A percentile compares a stretch with the other conserved stretches of the same genome.
Conservation (phyloP, 2,888 invertebrate species). For the Zygaena filipendulae region DNA sequence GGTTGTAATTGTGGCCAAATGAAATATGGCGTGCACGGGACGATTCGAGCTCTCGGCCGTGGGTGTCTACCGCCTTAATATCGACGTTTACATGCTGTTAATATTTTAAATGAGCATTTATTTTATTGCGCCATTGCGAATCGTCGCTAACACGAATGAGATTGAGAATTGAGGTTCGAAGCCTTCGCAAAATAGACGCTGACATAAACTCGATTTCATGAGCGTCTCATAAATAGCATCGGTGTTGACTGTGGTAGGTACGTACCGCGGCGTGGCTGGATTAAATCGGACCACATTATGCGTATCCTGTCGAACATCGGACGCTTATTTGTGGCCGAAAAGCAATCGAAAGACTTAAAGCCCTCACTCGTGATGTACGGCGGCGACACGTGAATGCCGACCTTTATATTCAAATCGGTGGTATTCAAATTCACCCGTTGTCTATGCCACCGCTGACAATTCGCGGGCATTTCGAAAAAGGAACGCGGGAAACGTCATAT, state of each 20-base stretch:
- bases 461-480: constrained; percentile 60
- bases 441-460: constrained; percentile 62
- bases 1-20: constrained; percentile 63
- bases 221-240: constrained; percentile 28
- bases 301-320: constrained; percentile 44
- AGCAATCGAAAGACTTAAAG: constrained; percentile 64
- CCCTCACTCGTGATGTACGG: constrained; percentile 58
- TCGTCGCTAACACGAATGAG: constrained; percentile 37
- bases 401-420: constrained; percentile 65
- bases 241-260: no score
- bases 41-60: constrained; percentile 39
- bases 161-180: constrained; percentile 21
- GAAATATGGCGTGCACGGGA: constrained; percentile 54
- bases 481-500: constrained; percentile 33
- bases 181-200: constrained; percentile 32
- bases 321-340: constrained; percentile 66
- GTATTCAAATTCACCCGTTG: constrained; percentile 60
- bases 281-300: constrained; percentile 42
- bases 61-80: constrained; percentile 56
- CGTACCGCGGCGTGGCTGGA: constrained; percentile 10
- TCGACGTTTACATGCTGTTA: constrained; percentile 60
- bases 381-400: constrained; percentile 55
- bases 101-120: constrained; percentile 56
- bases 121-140: constrained; percentile 41
- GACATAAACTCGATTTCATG: constrained; percentile 32